Evolutionary conservation across 2,888 invertebrate genomes (phyloP).

Genomic region (Chouioia cunea): DNA sequence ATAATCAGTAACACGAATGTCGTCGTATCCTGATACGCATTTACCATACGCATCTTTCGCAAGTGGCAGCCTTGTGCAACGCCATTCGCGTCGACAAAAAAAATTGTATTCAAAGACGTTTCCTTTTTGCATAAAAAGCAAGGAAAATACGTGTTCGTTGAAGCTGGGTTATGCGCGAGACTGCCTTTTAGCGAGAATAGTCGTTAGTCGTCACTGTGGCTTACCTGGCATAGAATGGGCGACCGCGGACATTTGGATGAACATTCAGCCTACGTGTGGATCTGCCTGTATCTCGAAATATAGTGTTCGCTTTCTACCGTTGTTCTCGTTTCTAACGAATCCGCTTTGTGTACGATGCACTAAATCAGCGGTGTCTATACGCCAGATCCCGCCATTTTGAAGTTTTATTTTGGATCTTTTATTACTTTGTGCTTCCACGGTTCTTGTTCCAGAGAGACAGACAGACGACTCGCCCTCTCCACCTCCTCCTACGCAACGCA

Average conservation of each 20-base stretch:
- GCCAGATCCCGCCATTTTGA: conserved; percentile 65
- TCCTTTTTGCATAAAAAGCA: neutral
- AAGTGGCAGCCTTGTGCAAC: conserved; percentile 15
- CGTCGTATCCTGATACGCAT: conserved; percentile 1
- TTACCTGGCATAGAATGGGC: conserved; percentile 69
- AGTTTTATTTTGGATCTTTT: conserved; percentile 53
- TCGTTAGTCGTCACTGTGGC: conserved; percentile 28
- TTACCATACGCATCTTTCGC: conserved; percentile 18
- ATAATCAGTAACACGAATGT: too few relatives aligned
- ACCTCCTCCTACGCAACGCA: too few relatives aligned
- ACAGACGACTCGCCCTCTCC: too few relatives aligned
- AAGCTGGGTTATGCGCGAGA: neutral
- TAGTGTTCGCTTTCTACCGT: conserved; percentile 36
- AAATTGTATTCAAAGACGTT: too few relatives aligned
- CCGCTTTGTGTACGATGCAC: conserved; percentile 1
- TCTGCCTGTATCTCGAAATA: conserved; percentile 31
- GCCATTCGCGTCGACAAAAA: neutral
- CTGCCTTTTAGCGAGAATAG: too few relatives aligned
- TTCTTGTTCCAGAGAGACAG: too few relatives aligned
- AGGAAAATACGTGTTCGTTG: neutral
- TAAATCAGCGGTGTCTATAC: conserved; percentile 20
- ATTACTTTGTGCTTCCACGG: conserved; percentile 9
- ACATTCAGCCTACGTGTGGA: conserved; percentile 61
- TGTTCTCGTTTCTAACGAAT: conserved; percentile 15
- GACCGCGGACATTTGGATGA: conserved; percentile 67